phyloP scores from a whole-genome alignment of 2,113 vertebrate species.

The Verasper variegatus region DNA sequence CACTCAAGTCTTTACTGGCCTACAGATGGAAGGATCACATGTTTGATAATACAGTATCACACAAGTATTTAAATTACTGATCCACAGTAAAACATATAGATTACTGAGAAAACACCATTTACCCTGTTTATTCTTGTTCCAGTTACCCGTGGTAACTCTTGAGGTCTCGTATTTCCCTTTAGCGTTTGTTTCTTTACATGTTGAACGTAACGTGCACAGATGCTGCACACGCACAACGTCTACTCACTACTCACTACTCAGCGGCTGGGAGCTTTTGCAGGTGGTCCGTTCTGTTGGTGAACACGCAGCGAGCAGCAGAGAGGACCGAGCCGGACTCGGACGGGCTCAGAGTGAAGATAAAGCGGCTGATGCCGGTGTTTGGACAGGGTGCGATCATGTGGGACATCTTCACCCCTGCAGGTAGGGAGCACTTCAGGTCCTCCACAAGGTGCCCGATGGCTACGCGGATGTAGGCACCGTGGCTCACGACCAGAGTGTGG shows the following conservation, averaged over 20 bases:
- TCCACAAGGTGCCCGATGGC: slow-evolving; percentile 89
- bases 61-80: background rate
- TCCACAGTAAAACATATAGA: slow-evolving; percentile 26
- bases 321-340: slow-evolving; percentile 68
- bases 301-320: slow-evolving; percentile 82
- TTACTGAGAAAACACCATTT: slow-evolving; percentile 1
- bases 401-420: slow-evolving; percentile 78
- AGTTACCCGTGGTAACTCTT: slow-evolving; percentile 14
- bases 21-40: background rate
- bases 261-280: slow-evolving; percentile 72
- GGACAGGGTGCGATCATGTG: slow-evolving; percentile 88
- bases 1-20: background rate
- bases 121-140: slow-evolving; percentile 16
- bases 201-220: background rate
- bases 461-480: slow-evolving; percentile 91
- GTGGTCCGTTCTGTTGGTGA: slow-evolving; percentile 90
- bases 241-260: slow-evolving; percentile 20
- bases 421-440: slow-evolving; percentile 85
- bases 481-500: slow-evolving; percentile 90
- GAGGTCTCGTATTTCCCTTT: slow-evolving; percentile 15
- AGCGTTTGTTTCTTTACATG: background rate
- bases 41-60: slow-evolving; percentile 16
- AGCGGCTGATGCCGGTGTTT: slow-evolving; percentile 93
- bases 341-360: slow-evolving; percentile 82
- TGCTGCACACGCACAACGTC: background rate